These are phyloP conservation scores for Nudaria mundana DNA, from an alignment of 2,888 invertebrate species.

Conservation along the genomic window DNA sequence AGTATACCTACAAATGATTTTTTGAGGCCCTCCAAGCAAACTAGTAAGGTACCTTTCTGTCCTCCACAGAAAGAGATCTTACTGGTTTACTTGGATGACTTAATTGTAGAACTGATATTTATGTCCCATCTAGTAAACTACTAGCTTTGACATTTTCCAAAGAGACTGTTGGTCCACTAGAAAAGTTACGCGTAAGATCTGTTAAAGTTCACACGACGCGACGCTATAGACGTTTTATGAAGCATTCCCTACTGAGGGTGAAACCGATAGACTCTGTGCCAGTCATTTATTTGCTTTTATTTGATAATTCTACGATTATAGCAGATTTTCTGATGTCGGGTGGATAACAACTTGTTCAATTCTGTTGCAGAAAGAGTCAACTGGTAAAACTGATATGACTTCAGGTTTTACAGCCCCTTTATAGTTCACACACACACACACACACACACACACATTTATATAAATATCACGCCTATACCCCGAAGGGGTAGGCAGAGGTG, in stretches of 20 bases:
- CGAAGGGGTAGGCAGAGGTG: no score
- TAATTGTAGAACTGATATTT: no score
- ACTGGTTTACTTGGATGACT: no score
- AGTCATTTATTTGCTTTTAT: constrained; percentile 18
- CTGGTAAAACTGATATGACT: no score
- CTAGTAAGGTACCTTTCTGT: no score
- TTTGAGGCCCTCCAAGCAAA: no score
- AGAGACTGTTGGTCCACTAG: constrained; percentile 32
- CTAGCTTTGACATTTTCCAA: constrained; percentile 10
- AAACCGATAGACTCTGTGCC: constrained; percentile 9
- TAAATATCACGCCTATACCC: no score
- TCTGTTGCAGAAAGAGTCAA: neutral
- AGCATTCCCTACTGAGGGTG: constrained; percentile 18
- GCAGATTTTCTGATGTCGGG: neutral
- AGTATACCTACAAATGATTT: no score
- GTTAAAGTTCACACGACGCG: constrained; percentile 27
- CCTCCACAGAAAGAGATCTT: no score
- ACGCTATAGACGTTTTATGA: constrained; percentile 36
- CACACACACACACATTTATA: no score
- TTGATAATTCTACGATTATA: constrained; percentile 6
- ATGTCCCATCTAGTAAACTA: neutral
- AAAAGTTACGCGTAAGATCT: constrained; percentile 35
- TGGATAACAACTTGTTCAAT: neutral
- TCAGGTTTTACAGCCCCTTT: no score
- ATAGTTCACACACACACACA: no score